Evolutionary conservation across 2,888 invertebrate genomes (phyloP), one percentile per base, ranked within the genome.

Genomic region (Cantharis flavilabris): DNA sequence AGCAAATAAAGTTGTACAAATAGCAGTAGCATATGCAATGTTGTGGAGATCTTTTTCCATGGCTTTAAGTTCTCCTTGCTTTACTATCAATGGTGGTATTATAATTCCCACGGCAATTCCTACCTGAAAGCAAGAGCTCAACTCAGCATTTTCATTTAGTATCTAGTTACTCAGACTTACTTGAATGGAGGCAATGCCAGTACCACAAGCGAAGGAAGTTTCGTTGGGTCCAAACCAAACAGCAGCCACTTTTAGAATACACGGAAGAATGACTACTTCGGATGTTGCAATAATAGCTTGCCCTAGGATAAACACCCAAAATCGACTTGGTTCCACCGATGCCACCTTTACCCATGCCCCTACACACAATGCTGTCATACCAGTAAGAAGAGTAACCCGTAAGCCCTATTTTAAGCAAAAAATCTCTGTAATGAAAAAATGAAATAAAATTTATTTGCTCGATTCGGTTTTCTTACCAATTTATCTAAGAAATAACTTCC

Each of bases 121-220:
- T 4, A 69, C 26, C 69, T 69, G 0, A 10, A 69, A 69, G 9
- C n/a, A 33, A 33, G 9, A 7, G 26, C 9, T 4, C 5, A 33
- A 33, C 13, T 33, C 1, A 13, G 13, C 2, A 33, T 33, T 33
- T 13, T 4, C 3, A 0, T 13, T 65, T 33, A 13, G 33, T 33
- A 9, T 9, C 0, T 26, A 5, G n/a, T 13, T 13, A 13, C 1
- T 13, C n/a, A n/a, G 7, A n/a, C n/a, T 49, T 86, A 98, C 98
- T 94, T 98, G 98, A 89, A 99, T 99, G 14, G 99, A 99, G 88
- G 99, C 98, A 11, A 99, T 98, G 4, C 99, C 99, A 81, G 98
- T 93, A 85, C 98, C 97, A 89, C 98, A 98, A 0, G 99, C 99
- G 0, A 97, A 97, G 10, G 98, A 98, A n/a, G 98, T 97, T 89